These are phyloP conservation scores for Labroides dimidiatus DNA, from an alignment of 2,797 vertebrate genomes.

Conservation along the genomic window DNA sequence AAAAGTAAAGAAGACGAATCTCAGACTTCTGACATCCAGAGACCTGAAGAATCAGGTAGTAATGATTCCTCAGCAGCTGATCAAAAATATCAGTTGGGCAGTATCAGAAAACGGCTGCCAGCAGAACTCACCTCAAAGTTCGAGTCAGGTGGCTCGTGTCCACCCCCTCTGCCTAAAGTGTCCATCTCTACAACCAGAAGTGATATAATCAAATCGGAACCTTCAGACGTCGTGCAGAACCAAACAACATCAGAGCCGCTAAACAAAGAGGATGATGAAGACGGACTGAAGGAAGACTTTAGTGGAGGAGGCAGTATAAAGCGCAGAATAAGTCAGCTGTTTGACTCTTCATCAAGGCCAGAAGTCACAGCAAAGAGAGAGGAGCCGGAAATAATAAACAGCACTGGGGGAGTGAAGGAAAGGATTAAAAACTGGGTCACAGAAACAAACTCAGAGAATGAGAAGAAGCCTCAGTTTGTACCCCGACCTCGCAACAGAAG, in stretches of 20 bases:
- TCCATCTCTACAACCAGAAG: constrained; percentile 50
- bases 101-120: constrained; percentile 85
- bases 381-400: constrained; percentile 47
- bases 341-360: constrained; percentile 70
- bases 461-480: constrained; percentile 64
- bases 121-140: constrained; percentile 88
- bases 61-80: constrained; percentile 13
- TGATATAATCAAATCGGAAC: not conserved
- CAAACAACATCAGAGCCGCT: constrained; percentile 26
- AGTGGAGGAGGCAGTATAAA: constrained; percentile 75
- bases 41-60: constrained; percentile 23
- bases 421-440: constrained; percentile 84
- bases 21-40: constrained; percentile 14
- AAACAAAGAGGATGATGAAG: constrained; percentile 34
- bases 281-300: constrained; percentile 49
- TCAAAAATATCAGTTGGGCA: constrained; percentile 57
- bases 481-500: constrained; percentile 71
- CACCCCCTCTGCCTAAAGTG: constrained; percentile 43
- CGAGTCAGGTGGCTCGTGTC: constrained; percentile 74
- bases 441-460: constrained; percentile 63
- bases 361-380: constrained; percentile 63
- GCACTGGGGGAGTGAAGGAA: constrained; percentile 81
- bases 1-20: constrained; percentile 25
- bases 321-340: constrained; percentile 81
- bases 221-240: constrained; percentile 20